Base-by-base conservation (phyloP, 2,113 vertebrate genomes). In the Cisticola juncidis region DNA sequence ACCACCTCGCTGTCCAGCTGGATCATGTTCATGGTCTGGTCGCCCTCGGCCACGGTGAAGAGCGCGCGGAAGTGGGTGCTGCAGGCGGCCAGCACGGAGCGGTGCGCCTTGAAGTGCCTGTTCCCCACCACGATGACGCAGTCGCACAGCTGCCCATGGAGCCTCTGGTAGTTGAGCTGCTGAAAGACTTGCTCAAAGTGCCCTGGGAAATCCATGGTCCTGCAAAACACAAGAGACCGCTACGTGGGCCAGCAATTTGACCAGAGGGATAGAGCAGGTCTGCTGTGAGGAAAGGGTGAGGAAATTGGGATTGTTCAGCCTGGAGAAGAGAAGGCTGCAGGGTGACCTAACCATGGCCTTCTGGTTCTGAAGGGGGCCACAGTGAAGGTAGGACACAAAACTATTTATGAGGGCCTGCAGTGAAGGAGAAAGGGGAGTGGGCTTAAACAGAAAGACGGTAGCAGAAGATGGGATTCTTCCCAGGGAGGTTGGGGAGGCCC, bases 181-280 rank as follows among this genome's bases (percentile, higher is more conserved):
- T 99, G 99, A 94, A 99, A 99, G 94, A 99, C 98, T 96, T 99
- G 99, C 69, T 99, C 99, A 90, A 99, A 99, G 96, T 99, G 99
- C 47, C 99, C 99, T 9, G 99, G 99, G 95, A 99, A 99, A 98
- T 99, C 99, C 99, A 99, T 99, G 97, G 92, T 98, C 98, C 99
- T 97, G 45, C 6, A 95, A 97, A 81, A 91, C 12, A 93, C 47
- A 78, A 71, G 42, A 60, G 81, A 70, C 5, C 25, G 12, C 56
- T 61, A 7, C 2, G 53, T 9, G 38, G 38, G 66, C 11, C 57
- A 8, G 11, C 1, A 1, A 18, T 44, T 0, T 2, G 15, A 14
- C 4, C 24, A 4, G 12, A 23, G 36, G 15, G 19, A 26, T 2
- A 19, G 18, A 6, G 51, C 18, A 7, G 18, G 8, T 15, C 25